Evolutionary conservation across 64 coral and sea anemone species (phyloP), one percentile per base, ranked within the genome.

Genomic region (Acropora yongei): DNA sequence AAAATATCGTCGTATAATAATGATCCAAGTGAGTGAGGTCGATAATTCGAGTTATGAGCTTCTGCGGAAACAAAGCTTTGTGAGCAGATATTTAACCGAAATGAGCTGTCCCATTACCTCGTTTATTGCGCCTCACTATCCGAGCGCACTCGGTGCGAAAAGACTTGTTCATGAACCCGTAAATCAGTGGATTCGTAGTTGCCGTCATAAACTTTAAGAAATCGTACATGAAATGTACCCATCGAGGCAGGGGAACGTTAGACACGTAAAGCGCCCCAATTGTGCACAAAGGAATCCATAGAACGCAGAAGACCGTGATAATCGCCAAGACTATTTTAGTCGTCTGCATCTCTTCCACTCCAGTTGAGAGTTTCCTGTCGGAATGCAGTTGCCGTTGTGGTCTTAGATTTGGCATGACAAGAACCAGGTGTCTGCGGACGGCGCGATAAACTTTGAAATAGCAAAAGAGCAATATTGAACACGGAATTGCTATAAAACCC

Each of bases 111-210:
- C 30, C 30, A 30, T 30, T 30, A 30, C 30, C 30, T 30, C 30
- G 30, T 55, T 76, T 44, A 12, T 57, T 75, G 13, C 86, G 75
- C 8, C 48, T 88, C 8, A 77, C 1, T 45, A 77, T 88, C 75
- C 71, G 46, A 74, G 48, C 13, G 68, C 57, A 88, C 44, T 88
- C 86, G 3, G 48, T 12, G 8, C 90, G 46, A 49, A 92, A 92
- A 3, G 90, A 41, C 72, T 68, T 92, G 18, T 92, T 92, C 72
- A 92, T 78, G 18, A 80, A 45, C 19, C 90, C 90, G 76, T 92
- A 92, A 9, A 92, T 78, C 46, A 92, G 49, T 2, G 90, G 81
- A 86, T 92, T 92, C 17, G 84, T 92, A 3, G 75, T 82, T 41
- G 80, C 20, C 4, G 81, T 92, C n/a, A 68, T 72, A 53, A 66